Base-by-base conservation (phyloP, 2,113 vertebrate species). In the Procavia capensis region DNA sequence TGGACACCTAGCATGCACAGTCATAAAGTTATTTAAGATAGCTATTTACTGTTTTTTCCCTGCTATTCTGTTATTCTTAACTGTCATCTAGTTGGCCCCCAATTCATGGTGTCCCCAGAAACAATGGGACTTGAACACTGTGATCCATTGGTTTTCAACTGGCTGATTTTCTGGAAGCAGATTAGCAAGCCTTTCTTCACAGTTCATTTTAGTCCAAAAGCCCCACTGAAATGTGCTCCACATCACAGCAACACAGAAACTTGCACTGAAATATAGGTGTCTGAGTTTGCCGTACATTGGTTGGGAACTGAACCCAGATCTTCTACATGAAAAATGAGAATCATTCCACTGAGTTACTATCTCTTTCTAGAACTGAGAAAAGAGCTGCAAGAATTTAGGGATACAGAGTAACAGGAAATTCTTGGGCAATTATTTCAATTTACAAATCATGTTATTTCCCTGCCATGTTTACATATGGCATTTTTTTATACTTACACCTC, bases 391-490 rank as follows among this genome's bases (percentile, higher is more conserved):
- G 59, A 86, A 89, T 39, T 75, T 76, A 61, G 61, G 61, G 17
- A 84, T 75, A 61, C 6, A 61, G 83, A 81, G 57, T 66, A 70
- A 4, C 34, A 68, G n/a, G 14, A 83, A 75, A 93, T 41, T 68
- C 83, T 91, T 11, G 74, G 20, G 19, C 20, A 90, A 8, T 94
- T 90, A 76, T 25, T 83, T 92, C 50, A 91, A 43, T 70, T 82
- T 93, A 83, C 29, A 88, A 93, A 85, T 75, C n/a, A 91, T 81
- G 17, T 64, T 95, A 85, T 74, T 92, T 92, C 57, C 17, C 81
- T 95, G 64, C 39, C 70, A 61, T 27, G 86, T 90, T 50, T 89
- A n/a, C 50, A 63, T 43, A 54, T 63, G 29, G 27, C 20, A 85
- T 90, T 81, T 93, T 95, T 39, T 94, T 27, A 66, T 75, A 79